phyloP scores from a whole-genome alignment of 1,140 invertebrate species.

The Drosophila virilis region DNA sequence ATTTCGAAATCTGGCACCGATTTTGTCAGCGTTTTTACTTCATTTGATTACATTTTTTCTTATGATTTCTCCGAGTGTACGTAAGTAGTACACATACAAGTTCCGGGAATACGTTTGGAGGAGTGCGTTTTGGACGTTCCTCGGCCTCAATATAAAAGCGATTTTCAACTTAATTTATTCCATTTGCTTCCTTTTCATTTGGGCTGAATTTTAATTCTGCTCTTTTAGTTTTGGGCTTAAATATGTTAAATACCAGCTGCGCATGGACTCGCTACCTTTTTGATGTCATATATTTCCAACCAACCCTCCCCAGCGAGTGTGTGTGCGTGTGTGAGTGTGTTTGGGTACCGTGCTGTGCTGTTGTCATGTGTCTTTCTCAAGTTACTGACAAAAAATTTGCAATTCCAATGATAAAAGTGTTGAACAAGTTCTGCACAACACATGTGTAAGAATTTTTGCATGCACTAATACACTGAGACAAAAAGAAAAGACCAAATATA shows the following conservation, averaged over 20 bases:
- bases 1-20: too few relatives aligned
- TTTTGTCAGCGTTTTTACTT: background rate
- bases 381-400: conserved; percentile 57
- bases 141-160: conserved; percentile 62
- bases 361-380: conserved; percentile 47
- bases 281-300: conserved; percentile 26
- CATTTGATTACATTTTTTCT: background rate
- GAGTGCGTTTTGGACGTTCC: background rate
- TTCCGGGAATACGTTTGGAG: background rate
- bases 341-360: conserved; percentile 14
- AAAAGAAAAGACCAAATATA: background rate
- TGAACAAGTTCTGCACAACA: conserved; percentile 50
- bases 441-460: conserved; percentile 26
- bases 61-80: background rate
- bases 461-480: conserved; percentile 8
- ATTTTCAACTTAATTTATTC: conserved; percentile 76
- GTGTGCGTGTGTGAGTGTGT: conserved; percentile 30
- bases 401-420: conserved; percentile 77
- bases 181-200: conserved; percentile 48
- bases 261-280: conserved; percentile 40
- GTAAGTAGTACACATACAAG: background rate
- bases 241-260: conserved; percentile 71
- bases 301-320: background rate
- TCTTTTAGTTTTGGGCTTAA: conserved; percentile 56
- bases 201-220: conserved; percentile 59